phyloP scores from a whole-genome alignment of 2,113 vertebrate genomes.

The Glaucomys volans region DNA sequence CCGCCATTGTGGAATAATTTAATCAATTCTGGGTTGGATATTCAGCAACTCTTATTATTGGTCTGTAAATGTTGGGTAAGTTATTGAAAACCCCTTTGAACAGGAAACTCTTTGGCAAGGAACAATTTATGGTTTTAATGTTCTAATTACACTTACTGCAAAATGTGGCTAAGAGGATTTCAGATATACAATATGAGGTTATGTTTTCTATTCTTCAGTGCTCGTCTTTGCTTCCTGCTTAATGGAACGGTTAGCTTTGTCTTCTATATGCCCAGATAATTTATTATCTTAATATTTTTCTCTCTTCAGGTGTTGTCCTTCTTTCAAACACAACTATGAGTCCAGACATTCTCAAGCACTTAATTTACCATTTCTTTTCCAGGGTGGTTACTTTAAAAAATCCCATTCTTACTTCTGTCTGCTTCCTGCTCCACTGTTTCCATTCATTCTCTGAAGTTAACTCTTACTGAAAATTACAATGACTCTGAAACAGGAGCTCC shows the following conservation, averaged over 20 bases:
- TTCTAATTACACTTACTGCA: background rate
- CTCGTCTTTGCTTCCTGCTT: background rate
- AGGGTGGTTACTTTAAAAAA: background rate
- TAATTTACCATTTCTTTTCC: background rate
- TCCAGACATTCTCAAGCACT: background rate
- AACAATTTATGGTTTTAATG: background rate
- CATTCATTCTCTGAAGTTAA: background rate
- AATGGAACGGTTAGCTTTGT: background rate
- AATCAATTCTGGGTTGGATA: background rate
- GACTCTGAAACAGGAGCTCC: background rate
- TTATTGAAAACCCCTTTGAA: background rate
- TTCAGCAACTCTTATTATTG: background rate
- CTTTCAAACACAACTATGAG: background rate
- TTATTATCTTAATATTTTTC: background rate
- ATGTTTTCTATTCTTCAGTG: background rate
- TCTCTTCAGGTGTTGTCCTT: background rate
- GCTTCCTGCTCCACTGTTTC: background rate
- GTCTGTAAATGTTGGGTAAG: background rate
- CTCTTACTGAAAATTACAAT: background rate
- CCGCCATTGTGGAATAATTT: background rate
- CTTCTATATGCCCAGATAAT: background rate
- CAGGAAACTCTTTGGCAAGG: background rate
- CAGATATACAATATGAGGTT: background rate
- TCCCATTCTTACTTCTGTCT: background rate
- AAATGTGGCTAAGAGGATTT: too few species aligned